Evolutionary conservation across 2,797 vertebrate species (phyloP), one percentile per base, ranked within the genome.

Genomic region (Bradypodion pumilum): DNA sequence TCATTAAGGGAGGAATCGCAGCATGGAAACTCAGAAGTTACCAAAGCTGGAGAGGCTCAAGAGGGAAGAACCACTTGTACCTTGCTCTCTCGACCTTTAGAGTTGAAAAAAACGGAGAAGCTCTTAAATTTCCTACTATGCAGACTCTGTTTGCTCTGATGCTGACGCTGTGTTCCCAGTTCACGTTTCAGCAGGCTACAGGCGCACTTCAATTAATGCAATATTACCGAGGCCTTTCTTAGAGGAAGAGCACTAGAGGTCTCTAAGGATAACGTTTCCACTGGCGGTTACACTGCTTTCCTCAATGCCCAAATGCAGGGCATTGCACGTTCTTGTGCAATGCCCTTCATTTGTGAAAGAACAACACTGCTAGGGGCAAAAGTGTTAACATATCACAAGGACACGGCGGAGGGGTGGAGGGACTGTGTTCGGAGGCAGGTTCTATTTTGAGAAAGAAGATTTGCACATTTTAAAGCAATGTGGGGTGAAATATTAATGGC

Each of bases 1-100:
- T 81, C 78, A 81, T 84, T 84, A 81, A 46, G 59, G 40, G 78
- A 65, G 74, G 80, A 63, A 52, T n/a, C 25, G 2, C 68, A 25
- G 59, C 59, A 44, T 37, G 49, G 78, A 81, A 78, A 81, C 66
- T 29, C 37, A 59, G 75, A 75, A 1, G 40, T 37, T 77, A n/a
- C 46, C 23, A 8, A 35, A 60, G 68, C 10, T 59, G 60, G 73
- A 69, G 27, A 12, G n/a, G 13, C 60, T 46, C 40, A 0, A 2
- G 82, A 66, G 66, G 66, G 7, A 9, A 12, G 46, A n/a, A n/a
- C 63, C 56, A 29, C 59, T 62, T 75, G 72, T 29, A 6, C 7
- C 1, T 9, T 37, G 1, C 15, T 23, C 25, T 32, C 12, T 7
- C 63, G 66, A 66, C 68, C 13, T 21, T 80, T 7, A 25, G 42